Percentiles rank a stretch among this genome's conserved stretches.
Evolutionary conservation across 2,113 vertebrate genomes (phyloP).

Genomic region (Anser brachyrhynchus): DNA sequence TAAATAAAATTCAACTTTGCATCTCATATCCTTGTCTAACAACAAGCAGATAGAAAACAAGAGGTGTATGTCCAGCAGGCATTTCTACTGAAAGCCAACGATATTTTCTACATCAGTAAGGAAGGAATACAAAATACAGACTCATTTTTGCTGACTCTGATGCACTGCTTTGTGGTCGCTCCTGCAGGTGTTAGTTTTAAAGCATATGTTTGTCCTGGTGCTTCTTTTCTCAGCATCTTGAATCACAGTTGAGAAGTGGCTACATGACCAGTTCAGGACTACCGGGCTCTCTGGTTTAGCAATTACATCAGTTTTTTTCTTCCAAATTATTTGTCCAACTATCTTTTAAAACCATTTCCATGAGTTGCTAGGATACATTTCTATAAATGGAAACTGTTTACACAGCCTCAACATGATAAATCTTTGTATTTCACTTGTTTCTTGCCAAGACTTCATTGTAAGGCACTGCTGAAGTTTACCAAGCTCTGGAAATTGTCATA

Average conservation of each 20-base stretch:
- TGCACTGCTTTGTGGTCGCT: background rate
- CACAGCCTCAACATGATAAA: conserved; percentile 11
- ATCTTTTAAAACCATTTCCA: background rate
- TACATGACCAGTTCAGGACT: background rate
- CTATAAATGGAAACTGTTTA: conserved; percentile 61
- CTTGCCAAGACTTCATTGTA: conserved; percentile 46
- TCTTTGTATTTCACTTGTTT: conserved; percentile 27
- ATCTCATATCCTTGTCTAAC: background rate
- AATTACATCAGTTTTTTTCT: conserved; percentile 10
- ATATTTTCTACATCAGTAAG: background rate
- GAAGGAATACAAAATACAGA: background rate
- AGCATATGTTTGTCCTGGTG: conserved; percentile 4
- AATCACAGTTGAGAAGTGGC: background rate
- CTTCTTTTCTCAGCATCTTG: background rate
- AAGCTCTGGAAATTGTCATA: background rate
- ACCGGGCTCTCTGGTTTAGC: background rate
- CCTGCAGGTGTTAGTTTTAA: background rate
- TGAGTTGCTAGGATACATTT: conserved; percentile 67
- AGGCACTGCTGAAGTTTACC: conserved; percentile 38
- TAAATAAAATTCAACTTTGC: conserved; percentile 11
- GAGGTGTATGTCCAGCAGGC: background rate
- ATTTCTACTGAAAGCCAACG: background rate
- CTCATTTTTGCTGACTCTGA: background rate
- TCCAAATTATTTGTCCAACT: conserved; percentile 51
- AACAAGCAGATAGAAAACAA: background rate